Percentiles rank a stretch among this genome's conserved stretches.
Conservation (phyloP, 2,113 vertebrate species). For the Xerus inauris region DNA sequence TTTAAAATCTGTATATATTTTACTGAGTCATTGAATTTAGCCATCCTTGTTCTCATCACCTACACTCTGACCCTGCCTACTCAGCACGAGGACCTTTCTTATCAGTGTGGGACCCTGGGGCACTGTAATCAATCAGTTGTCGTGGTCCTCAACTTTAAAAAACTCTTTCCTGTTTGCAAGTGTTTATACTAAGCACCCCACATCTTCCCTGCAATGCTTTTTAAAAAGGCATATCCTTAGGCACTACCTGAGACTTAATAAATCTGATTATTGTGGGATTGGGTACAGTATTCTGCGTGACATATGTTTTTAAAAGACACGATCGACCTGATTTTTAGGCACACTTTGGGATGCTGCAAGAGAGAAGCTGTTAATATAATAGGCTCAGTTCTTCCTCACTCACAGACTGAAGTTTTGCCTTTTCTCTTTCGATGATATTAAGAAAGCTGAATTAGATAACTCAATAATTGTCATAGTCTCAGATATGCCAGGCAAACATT, state of each 20-base stretch:
- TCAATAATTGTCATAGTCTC: conserved; percentile 25
- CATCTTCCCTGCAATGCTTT: background rate
- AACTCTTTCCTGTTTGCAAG: background rate
- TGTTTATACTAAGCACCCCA: background rate
- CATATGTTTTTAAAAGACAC: background rate
- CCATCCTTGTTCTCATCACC: background rate
- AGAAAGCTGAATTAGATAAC: conserved; percentile 33
- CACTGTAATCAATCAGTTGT: too few relatives aligned
- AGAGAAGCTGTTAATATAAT: background rate
- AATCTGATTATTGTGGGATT: background rate
- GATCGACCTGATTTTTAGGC: background rate
- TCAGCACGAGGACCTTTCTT: background rate
- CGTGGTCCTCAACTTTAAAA: background rate
- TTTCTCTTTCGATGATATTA: background rate
- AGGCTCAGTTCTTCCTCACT: background rate
- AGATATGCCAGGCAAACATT: background rate
- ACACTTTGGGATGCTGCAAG: background rate
- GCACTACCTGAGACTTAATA: background rate
- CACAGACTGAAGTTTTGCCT: background rate
- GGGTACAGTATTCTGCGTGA: background rate
- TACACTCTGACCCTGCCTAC: background rate
- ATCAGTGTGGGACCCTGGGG: background rate
- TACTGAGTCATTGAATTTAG: background rate
- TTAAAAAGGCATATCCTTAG: background rate
- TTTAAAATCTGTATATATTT: background rate